Evolutionary conservation across 1,140 invertebrate genomes (phyloP).

Genomic region (Papilio helenus): DNA sequence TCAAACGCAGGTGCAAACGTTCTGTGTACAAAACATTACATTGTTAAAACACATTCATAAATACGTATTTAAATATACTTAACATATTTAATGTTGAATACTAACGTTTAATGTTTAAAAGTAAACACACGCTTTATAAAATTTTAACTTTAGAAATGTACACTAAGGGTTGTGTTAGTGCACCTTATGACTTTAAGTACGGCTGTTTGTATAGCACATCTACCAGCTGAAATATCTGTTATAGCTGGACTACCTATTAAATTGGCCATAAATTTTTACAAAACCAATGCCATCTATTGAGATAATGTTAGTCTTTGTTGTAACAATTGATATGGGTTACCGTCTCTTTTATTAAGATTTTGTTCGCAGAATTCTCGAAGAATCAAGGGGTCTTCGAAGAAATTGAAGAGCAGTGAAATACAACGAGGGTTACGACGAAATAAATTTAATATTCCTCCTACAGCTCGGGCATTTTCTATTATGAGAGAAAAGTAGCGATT

Average conservation of each 20-base stretch:
- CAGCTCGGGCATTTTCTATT: slow-evolving; percentile 14
- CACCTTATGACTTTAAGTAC: neutral
- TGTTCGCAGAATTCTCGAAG: neutral
- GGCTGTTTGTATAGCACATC: neutral
- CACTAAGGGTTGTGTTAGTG: neutral
- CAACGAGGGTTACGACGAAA: neutral
- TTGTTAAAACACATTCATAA: neutral
- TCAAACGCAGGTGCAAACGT: slow-evolving; percentile 60
- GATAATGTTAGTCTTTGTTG: neutral
- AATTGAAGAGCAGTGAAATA: neutral
- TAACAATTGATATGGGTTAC: neutral
- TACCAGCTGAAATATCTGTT: neutral
- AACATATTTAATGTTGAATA: neutral
- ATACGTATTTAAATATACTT: neutral
- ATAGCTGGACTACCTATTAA: neutral
- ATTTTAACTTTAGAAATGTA: neutral
- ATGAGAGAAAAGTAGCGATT: slow-evolving; percentile 23
- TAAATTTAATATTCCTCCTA: slow-evolving; percentile 11
- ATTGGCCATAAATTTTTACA: neutral
- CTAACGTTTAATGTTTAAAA: neutral
- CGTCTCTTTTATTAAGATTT: neutral
- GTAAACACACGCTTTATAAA: neutral
- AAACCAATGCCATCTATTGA: neutral
- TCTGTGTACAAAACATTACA: neutral
- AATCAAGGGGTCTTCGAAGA: slow-evolving; percentile 1